Conservation (phyloP, 2,113 vertebrate species). For the Maccullochella peelii region DNA sequence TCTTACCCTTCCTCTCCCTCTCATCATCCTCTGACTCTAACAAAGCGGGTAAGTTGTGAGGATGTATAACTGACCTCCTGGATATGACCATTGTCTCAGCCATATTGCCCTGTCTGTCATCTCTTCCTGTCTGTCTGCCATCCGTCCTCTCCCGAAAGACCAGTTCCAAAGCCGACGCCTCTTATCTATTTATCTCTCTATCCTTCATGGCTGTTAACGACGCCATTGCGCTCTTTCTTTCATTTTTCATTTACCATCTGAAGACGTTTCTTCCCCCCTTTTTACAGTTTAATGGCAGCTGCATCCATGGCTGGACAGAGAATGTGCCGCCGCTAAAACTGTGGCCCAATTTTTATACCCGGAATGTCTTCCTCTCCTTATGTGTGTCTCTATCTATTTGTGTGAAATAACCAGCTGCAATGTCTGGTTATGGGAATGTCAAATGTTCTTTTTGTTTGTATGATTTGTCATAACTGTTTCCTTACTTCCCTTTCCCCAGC, state of each 20-base stretch:
- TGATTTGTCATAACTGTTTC: slow-evolving; percentile 81
- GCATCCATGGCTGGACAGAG: slow-evolving; percentile 81
- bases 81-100: slow-evolving; percentile 87
- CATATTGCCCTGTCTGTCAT: slow-evolving; percentile 78
- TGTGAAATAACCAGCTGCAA: slow-evolving; percentile 82
- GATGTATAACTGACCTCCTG: slow-evolving; percentile 86
- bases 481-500: slow-evolving; percentile 82
- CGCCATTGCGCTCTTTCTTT: slow-evolving; percentile 61
- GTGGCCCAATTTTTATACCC: slow-evolving; percentile 60
- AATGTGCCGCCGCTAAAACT: slow-evolving; percentile 73
- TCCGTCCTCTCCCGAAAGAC: slow-evolving; percentile 59
- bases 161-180: slow-evolving; percentile 73
- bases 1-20: slow-evolving; percentile 78
- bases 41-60: slow-evolving; percentile 93
- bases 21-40: slow-evolving; percentile 89
- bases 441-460: slow-evolving; percentile 68
- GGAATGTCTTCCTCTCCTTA: slow-evolving; percentile 80
- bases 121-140: slow-evolving; percentile 69
- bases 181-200: slow-evolving; percentile 58
- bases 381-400: slow-evolving; percentile 75
- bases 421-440: slow-evolving; percentile 82
- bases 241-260: slow-evolving; percentile 57
- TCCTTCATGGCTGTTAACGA: slow-evolving; percentile 64
- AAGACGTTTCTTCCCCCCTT: slow-evolving; percentile 74
- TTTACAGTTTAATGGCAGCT: slow-evolving; percentile 81